These are phyloP conservation scores for Zaprionus kolodkinae DNA, from an alignment of 1,140 invertebrate species.

Conservation along the genomic window DNA sequence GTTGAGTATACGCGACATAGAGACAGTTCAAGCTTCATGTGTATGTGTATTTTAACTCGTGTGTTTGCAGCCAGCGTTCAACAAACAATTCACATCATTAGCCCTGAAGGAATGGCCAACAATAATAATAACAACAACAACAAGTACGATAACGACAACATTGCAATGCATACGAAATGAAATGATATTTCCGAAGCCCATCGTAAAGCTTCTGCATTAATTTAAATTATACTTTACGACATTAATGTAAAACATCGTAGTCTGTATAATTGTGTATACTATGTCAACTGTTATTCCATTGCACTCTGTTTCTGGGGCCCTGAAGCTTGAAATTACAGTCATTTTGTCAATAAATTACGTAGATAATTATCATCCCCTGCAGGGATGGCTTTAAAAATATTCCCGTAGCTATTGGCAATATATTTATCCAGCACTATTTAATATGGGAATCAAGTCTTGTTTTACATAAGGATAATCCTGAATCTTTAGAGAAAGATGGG, in stretches of 20 bases:
- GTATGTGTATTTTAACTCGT: conserved; percentile 39
- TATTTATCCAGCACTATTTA: not conserved
- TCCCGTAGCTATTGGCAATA: not conserved
- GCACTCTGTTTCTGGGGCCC: not conserved
- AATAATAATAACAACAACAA: conserved; percentile 18
- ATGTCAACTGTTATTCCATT: not conserved
- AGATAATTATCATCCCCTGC: not conserved
- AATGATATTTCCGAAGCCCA: conserved; percentile 35
- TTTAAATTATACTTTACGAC: conserved; percentile 64
- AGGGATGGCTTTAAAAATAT: not conserved
- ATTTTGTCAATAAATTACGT: not conserved
- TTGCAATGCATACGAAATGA: conserved; percentile 44
- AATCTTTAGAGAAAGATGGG: not conserved
- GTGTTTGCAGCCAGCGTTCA: conserved; percentile 65
- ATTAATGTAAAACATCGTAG: conserved; percentile 17
- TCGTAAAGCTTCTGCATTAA: conserved; percentile 48
- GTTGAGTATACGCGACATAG: conserved; percentile 11
- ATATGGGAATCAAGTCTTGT: not conserved
- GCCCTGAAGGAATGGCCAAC: conserved; percentile 49
- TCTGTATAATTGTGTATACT: conserved; percentile 8
- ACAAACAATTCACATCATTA: conserved; percentile 73
- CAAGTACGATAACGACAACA: conserved; percentile 6
- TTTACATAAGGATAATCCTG: not conserved
- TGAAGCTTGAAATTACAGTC: not conserved
- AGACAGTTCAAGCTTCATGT: conserved; percentile 21